These are phyloP conservation scores for Cotesia congregata DNA, from an alignment of 2,888 invertebrate genomes.

Conservation along the genomic window DNA sequence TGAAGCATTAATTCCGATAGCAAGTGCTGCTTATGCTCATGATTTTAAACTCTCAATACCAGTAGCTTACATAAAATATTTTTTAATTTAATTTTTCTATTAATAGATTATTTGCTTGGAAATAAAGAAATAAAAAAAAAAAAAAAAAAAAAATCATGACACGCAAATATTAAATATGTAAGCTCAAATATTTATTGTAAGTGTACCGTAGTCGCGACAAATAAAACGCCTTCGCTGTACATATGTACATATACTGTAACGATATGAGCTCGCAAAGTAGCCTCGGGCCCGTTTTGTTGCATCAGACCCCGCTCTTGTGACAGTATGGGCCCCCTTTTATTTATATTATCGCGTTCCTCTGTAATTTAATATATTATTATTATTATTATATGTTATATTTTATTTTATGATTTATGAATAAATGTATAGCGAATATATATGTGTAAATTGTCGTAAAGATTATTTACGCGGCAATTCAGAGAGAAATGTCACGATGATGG, in stretches of 20 bases:
- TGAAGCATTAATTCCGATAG: background rate
- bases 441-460: background rate
- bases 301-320: background rate
- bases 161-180: no score
- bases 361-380: background rate
- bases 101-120: no score
- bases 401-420: background rate
- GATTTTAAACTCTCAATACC: background rate
- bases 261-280: background rate
- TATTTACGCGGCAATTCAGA: background rate
- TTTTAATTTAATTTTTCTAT: no score
- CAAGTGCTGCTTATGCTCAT: no score
- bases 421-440: background rate
- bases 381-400: background rate
- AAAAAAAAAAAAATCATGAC: no score
- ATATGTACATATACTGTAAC: background rate
- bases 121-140: no score
- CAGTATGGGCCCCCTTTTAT: background rate
- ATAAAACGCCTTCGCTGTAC: conserved; percentile 6
- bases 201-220: background rate
- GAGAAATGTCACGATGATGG: background rate
- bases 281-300: conserved; percentile 7
- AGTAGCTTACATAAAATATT: background rate
- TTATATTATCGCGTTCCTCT: background rate
- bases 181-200: background rate